Evolutionary conservation across 2,888 invertebrate species (phyloP).

Genomic region (Ethmia dodecea): DNA sequence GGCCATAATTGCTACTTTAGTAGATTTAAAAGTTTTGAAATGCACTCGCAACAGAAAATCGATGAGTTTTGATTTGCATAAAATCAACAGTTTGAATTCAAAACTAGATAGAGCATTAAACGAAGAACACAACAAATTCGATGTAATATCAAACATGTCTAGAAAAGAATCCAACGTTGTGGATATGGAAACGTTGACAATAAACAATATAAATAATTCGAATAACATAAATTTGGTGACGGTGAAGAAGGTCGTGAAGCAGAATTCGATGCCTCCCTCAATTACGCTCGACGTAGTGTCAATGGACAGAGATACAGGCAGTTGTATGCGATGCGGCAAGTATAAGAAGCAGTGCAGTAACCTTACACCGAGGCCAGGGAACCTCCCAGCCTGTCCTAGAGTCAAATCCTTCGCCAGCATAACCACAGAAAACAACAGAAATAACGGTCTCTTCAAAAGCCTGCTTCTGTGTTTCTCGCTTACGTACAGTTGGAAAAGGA

Average conservation of each 20-base stretch:
- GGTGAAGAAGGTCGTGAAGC: slow-evolving; percentile 39
- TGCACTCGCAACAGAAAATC: slow-evolving; percentile 38
- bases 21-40: slow-evolving; percentile 56
- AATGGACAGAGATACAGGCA: slow-evolving; percentile 43
- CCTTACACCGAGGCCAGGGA: slow-evolving; percentile 31
- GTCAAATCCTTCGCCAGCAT: slow-evolving; percentile 48
- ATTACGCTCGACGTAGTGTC: slow-evolving; percentile 61
- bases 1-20: slow-evolving; percentile 55
- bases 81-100: slow-evolving; percentile 35
- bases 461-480: slow-evolving; percentile 62
- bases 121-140: slow-evolving; percentile 27
- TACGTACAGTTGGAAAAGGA: slow-evolving; percentile 53
- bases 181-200: slow-evolving; percentile 25
- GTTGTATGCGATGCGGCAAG: slow-evolving; percentile 60
- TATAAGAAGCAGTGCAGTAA: slow-evolving; percentile 54
- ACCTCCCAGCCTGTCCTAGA: slow-evolving; percentile 43
- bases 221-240: slow-evolving; percentile 42
- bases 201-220: slow-evolving; percentile 34
- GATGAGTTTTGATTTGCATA: slow-evolving; percentile 56
- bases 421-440: slow-evolving; percentile 39
- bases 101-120: slow-evolving; percentile 16
- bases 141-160: slow-evolving; percentile 11
- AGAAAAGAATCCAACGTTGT: slow-evolving; percentile 25
- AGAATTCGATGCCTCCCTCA: slow-evolving; percentile 42
- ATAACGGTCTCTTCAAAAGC: slow-evolving; percentile 37